phyloP scores from a whole-genome alignment of 2,113 vertebrate genomes.

The Origma solitaria region DNA sequence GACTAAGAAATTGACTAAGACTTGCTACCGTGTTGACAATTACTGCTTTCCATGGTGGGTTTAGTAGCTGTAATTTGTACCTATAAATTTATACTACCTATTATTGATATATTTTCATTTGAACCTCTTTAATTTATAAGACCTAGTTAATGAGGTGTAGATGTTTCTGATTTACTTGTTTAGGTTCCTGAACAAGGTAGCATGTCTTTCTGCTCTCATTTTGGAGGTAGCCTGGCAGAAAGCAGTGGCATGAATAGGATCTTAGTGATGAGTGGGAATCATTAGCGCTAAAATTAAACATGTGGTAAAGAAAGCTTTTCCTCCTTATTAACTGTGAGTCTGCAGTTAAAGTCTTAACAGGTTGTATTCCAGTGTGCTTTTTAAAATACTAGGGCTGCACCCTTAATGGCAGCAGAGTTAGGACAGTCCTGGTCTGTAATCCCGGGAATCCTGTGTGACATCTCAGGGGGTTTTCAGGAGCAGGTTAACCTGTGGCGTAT shows the following conservation, averaged over 20 bases:
- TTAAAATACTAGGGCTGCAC: background rate
- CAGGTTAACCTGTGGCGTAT: background rate
- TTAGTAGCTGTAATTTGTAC: background rate
- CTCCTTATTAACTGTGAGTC: background rate
- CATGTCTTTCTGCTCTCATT: background rate
- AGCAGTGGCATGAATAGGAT: background rate
- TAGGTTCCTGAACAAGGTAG: background rate
- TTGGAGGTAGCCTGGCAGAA: background rate
- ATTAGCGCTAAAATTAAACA: background rate
- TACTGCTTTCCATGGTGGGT: background rate
- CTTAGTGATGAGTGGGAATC: background rate
- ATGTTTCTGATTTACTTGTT: background rate
- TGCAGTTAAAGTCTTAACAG: background rate
- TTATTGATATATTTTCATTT: background rate
- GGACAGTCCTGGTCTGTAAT: background rate
- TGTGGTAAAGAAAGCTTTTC: background rate
- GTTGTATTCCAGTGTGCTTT: background rate
- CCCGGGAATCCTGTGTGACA: background rate
- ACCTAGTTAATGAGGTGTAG: background rate
- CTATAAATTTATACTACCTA: background rate
- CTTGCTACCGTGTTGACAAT: fast-evolving
- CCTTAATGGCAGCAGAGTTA: background rate
- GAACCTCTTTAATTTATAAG: background rate
- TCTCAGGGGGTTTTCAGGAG: background rate
- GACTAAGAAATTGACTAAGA: background rate